Conservation (phyloP, 2,888 invertebrate genomes). For the Lumbricus terrestris region DNA sequence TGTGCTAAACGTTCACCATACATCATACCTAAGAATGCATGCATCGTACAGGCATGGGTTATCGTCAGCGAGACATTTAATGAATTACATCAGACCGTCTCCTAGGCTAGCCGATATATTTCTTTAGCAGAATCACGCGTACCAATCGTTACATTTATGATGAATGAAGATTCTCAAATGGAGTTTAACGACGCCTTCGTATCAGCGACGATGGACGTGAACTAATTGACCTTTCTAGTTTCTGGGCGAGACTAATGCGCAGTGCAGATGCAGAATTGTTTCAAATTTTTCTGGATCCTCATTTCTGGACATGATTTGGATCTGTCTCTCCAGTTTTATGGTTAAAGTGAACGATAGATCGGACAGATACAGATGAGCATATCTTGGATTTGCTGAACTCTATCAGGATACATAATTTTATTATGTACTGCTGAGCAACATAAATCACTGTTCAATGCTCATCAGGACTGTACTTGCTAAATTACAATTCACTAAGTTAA, state of each 20-base stretch:
- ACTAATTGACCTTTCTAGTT: neutral
- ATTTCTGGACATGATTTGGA: neutral
- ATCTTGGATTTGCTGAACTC: neutral
- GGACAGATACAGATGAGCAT: neutral
- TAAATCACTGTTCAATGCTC: neutral
- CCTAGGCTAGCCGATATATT: too few relatives aligned
- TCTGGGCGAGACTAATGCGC: neutral
- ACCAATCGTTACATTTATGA: neutral
- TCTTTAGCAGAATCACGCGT: neutral
- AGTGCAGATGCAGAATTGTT: neutral
- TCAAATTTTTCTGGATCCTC: neutral
- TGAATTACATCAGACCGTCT: neutral
- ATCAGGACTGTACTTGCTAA: neutral
- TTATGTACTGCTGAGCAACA: neutral
- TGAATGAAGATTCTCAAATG: neutral
- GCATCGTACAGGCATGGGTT: neutral
- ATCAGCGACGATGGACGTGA: neutral
- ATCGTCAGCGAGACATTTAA: neutral
- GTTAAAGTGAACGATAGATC: neutral
- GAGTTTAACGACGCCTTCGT: neutral
- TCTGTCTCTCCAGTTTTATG: neutral
- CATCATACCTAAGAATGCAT: too few relatives aligned
- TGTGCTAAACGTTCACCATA: neutral
- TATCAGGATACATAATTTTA: neutral
- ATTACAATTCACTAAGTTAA: neutral